Conservation (phyloP, 2,888 invertebrate species). For the Leucoma salicis region DNA sequence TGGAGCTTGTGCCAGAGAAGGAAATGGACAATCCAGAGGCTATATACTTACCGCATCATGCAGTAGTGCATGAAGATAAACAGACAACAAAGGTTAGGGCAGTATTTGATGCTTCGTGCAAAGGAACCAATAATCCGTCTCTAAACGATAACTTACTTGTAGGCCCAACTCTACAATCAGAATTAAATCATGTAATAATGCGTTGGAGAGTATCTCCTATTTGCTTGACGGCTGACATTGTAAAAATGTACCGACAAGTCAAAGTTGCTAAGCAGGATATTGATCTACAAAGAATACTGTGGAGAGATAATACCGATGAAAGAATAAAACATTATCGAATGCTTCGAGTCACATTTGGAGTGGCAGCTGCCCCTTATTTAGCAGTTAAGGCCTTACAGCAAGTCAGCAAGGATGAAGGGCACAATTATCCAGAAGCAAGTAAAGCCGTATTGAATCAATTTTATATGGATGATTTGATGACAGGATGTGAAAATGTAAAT, state of each 20-base stretch:
- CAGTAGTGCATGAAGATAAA: not conserved
- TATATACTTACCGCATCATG: not conserved
- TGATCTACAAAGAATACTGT: slow-evolving; percentile 3
- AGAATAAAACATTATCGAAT: slow-evolving; percentile 5
- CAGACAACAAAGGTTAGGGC: not conserved
- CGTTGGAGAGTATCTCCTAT: not conserved
- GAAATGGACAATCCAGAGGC: not conserved
- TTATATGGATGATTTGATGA: too few relatives aligned
- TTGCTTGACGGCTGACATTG: not conserved
- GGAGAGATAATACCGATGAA: not conserved
- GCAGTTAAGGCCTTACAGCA: slow-evolving; percentile 17
- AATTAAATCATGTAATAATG: not conserved
- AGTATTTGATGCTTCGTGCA: not conserved
- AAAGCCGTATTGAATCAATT: too few relatives aligned
- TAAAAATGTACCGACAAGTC: not conserved
- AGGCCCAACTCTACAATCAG: not conserved
- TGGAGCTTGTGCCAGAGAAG: not conserved
- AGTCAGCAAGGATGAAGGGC: slow-evolving; percentile 17
- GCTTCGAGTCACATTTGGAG: slow-evolving; percentile 19
- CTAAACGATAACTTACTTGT: not conserved
- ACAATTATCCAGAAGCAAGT: slow-evolving; percentile 4
- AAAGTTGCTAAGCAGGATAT: not conserved
- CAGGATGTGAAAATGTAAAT: slow-evolving; percentile 11
- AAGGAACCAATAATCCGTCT: not conserved
- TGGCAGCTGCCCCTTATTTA: slow-evolving; percentile 19